Evolutionary conservation across 92 coral and sea anemone species (phyloP), one percentile per base, ranked within the genome.

Genomic region (Bergia puertoricense): DNA sequence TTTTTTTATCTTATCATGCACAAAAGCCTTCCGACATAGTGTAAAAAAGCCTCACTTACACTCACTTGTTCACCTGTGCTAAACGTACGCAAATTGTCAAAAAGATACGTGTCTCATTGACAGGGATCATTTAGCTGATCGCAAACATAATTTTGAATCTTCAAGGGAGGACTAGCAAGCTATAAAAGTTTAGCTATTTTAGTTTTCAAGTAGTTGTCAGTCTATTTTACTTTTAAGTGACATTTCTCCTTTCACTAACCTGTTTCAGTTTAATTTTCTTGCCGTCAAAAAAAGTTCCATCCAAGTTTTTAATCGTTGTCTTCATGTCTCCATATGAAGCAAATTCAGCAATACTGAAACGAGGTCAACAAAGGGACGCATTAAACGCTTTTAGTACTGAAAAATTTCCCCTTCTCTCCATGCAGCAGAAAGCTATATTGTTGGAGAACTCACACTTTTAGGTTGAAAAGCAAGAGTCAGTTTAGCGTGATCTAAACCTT

Each of bases 241-340:
- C 69, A 22, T 18, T 62, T 72, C 30, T 6, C 16, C 22, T 2
- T 82, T 67, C 22, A 82, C 86, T 23, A 30, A 82, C 86, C 77
- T 82, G 86, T 45, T 69, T 82, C 86, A 82, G 39, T 82, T 16
- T 82, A 1, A 82, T 44, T 69, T 82, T 82, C 76, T 82, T 82
- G 41, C 86, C 86, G 74, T 82, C 77, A 43, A 82, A 82, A 46
- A 67, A 82, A 1, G 86, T 82, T 42, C 86, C 86, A 71, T 82
- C 86, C 86, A 82, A 68, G 18, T 82, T 82, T 45, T 66, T 68
- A 15, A 82, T 69, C 5, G 86, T 67, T 9, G 77, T 82, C 59
- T 68, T 82, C 86, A 82, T 82, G 86, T 82, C 86, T 4, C 86
- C 59, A 48, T 82, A 82, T 20, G 86, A 82, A 71, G 86, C 86